These are phyloP conservation scores for Hippoglossus stenolepis DNA, from an alignment of 2,113 vertebrate species.

Conservation along the genomic window DNA sequence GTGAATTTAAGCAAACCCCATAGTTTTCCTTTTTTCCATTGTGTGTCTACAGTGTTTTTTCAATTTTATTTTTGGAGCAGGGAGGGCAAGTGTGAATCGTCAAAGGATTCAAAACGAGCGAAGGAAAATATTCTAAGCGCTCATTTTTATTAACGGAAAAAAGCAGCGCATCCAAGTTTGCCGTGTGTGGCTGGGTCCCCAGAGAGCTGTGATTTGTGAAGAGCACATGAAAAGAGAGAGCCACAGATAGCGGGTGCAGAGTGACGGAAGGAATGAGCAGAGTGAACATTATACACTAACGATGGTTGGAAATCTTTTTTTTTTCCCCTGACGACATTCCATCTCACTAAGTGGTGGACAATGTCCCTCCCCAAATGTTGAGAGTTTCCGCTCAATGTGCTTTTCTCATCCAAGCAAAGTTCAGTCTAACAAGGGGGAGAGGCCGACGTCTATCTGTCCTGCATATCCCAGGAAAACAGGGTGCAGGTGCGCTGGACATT, in stretches of 20 bases:
- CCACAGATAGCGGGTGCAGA: conserved; percentile 34
- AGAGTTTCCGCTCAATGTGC: conserved; percentile 56
- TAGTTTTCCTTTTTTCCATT: conserved; percentile 40
- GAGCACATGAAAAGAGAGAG: conserved; percentile 32
- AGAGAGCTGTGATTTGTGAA: conserved; percentile 41
- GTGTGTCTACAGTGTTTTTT: conserved; percentile 29
- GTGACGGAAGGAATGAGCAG: conserved; percentile 24
- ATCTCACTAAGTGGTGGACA: conserved; percentile 37
- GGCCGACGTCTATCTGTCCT: conserved; percentile 38
- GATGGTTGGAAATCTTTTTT: conserved; percentile 55
- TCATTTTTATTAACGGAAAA: conserved; percentile 75
- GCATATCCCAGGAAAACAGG: conserved; percentile 47
- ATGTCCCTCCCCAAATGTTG: conserved; percentile 46
- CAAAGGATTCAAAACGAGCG: conserved; percentile 55
- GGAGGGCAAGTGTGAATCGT: conserved; percentile 68
- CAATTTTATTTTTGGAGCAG: conserved; percentile 49
- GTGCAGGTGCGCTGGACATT: conserved; percentile 61
- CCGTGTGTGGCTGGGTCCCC: conserved; percentile 33
- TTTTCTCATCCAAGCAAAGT: conserved; percentile 62
- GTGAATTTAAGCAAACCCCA: conserved; percentile 49
- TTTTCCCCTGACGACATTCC: conserved; percentile 51
- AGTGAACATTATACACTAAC: conserved; percentile 56
- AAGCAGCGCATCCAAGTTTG: conserved; percentile 67
- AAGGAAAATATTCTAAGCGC: conserved; percentile 64
- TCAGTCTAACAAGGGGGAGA: conserved; percentile 42